Evolutionary conservation across 1,140 invertebrate species (phyloP).

Genomic region (Thalassaphorura encarpata): DNA sequence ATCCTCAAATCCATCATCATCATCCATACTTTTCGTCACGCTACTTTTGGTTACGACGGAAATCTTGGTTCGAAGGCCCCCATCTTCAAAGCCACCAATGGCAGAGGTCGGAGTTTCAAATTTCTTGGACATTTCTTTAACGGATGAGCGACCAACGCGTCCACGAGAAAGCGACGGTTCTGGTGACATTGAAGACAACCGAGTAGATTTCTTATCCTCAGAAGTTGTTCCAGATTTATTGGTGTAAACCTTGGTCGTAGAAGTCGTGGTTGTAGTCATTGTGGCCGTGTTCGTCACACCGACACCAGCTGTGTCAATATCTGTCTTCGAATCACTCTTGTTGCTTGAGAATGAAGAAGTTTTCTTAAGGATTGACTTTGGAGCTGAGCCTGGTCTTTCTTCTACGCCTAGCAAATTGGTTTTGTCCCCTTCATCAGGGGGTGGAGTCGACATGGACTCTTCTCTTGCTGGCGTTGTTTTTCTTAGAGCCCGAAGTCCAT

Average conservation of each 20-base stretch:
- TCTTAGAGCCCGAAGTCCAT: conserved; percentile 24
- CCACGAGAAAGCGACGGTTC: conserved; percentile 8
- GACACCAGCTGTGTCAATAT: not conserved
- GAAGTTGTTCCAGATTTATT: not conserved
- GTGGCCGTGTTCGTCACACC: not conserved
- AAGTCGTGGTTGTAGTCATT: not conserved
- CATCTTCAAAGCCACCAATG: not conserved
- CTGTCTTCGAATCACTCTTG: conserved; percentile 15
- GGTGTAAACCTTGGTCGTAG: not conserved
- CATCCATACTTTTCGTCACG: not conserved
- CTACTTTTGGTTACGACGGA: not conserved
- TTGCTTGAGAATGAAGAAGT: conserved; percentile 23
- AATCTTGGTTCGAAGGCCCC: not conserved
- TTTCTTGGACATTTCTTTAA: conserved; percentile 24
- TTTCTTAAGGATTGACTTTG: conserved; percentile 28
- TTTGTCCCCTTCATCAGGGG: not conserved
- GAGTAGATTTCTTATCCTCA: not conserved
- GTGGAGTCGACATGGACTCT: not conserved
- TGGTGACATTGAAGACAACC: not conserved
- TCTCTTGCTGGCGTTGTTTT: conserved; percentile 5
- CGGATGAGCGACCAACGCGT: conserved; percentile 28
- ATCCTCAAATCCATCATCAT: not conserved
- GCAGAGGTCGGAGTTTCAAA: conserved; percentile 7
- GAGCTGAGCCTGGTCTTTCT: conserved; percentile 3
- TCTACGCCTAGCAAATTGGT: not conserved